Evolutionary conservation across 2,888 invertebrate genomes (phyloP).

Genomic region (Lithophane ornitopus): DNA sequence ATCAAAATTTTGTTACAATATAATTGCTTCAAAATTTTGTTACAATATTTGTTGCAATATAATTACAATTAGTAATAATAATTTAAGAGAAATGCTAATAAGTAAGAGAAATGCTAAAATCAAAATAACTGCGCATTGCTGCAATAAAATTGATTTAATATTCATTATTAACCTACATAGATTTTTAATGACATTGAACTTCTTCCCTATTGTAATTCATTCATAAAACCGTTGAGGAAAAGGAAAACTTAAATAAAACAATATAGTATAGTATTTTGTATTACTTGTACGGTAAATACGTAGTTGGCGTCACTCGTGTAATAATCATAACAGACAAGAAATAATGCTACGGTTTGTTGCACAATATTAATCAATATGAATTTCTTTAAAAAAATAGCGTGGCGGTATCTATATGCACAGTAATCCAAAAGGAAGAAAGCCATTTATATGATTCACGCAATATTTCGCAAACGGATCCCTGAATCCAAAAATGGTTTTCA

Average conservation of each 20-base stretch:
- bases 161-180: background rate
- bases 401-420: background rate
- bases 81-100: no score
- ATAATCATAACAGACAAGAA: no score
- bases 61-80: no score
- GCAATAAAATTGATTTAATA: slow-evolving; percentile 4
- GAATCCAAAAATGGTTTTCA: no score
- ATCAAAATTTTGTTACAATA: no score
- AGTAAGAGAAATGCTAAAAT: slow-evolving; percentile 2
- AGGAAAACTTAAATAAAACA: slow-evolving; percentile 18
- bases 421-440: background rate
- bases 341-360: background rate
- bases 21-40: no score
- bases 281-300: slow-evolving; percentile 14
- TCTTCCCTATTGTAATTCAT: slow-evolving; percentile 32
- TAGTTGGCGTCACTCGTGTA: slow-evolving; percentile 4
- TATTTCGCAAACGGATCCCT: no score
- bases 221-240: slow-evolving; percentile 46
- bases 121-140: background rate
- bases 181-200: slow-evolving; percentile 3
- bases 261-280: background rate
- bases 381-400: background rate
- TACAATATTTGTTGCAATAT: no score
- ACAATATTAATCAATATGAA: background rate
- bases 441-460: background rate